phyloP scores from a whole-genome alignment of 2,797 vertebrate species.

The Hydrolagus colliei region DNA sequence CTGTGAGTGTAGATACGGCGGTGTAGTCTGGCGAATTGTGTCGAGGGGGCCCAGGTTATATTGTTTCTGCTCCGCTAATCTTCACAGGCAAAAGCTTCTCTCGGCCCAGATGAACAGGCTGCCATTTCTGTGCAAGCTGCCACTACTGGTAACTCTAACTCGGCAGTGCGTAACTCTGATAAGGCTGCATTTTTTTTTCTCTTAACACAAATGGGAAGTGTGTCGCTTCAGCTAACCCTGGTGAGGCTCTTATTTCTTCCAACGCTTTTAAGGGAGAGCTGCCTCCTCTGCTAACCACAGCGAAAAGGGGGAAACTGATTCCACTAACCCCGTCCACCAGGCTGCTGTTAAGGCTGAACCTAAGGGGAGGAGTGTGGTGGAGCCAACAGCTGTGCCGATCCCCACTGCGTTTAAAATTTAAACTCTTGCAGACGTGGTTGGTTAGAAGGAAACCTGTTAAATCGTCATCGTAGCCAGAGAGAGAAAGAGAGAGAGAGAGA shows the following conservation, averaged over 20 bases:
- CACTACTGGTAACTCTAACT: neutral
- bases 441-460: too few relatives aligned
- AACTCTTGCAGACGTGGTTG: too few relatives aligned
- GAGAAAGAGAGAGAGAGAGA: too few relatives aligned
- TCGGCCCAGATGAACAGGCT: neutral
- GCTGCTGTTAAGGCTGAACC: neutral
- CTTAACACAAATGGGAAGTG: neutral
- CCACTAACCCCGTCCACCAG: neutral
- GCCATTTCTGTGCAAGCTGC: slow-evolving; percentile 3
- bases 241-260: neutral
- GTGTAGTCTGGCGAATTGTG: neutral
- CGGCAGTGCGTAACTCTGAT: neutral
- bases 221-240: neutral
- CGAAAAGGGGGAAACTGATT: neutral
- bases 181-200: neutral
- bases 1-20: neutral
- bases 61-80: neutral
- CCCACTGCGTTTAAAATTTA: neutral
- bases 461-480: too few relatives aligned
- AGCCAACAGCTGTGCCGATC: neutral
- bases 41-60: neutral
- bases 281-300: neutral
- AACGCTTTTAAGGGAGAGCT: neutral
- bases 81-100: too few relatives aligned
- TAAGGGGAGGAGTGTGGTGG: neutral